Conservation (phyloP, 2,888 invertebrate genomes). For the Hyppa rectilinea region DNA sequence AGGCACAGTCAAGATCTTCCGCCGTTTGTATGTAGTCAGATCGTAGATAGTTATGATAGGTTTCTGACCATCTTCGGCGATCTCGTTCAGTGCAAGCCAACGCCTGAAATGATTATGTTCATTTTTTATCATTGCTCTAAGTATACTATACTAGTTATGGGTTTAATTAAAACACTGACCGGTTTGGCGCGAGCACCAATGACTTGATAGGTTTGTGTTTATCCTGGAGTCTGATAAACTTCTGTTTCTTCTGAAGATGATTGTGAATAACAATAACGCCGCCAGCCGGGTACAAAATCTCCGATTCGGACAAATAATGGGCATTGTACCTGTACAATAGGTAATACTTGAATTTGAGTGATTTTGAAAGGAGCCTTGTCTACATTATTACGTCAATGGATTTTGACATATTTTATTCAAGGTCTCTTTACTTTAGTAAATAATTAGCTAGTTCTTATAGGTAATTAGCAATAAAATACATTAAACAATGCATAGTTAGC, state of each 20-base stretch:
- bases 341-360: background rate
- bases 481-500: conserved; percentile 37
- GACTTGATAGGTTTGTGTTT: conserved; percentile 92
- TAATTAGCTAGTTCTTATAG: conserved; percentile 2
- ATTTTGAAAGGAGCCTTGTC: no score
- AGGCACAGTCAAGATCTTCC: conserved; percentile 92
- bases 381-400: no score
- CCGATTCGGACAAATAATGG: conserved; percentile 93
- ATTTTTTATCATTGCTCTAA: background rate
- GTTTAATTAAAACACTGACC: conserved; percentile 84
- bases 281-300: conserved; percentile 95
- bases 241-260: conserved; percentile 93
- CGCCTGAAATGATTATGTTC: conserved; percentile 86
- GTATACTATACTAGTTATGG: background rate
- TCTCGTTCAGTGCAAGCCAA: conserved; percentile 92
- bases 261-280: conserved; percentile 94
- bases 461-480: conserved; percentile 2
- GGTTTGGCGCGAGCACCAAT: conserved; percentile 92
- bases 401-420: conserved; percentile 12
- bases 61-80: conserved; percentile 91
- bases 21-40: conserved; percentile 92
- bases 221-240: conserved; percentile 93
- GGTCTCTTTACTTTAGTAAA: background rate
- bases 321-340: conserved; percentile 92
- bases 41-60: conserved; percentile 94